A percentile compares a stretch with the other conserved stretches of the same genome.
Conservation (phyloP, 1,140 invertebrate genomes). For the Matsumurasca onukii region DNA sequence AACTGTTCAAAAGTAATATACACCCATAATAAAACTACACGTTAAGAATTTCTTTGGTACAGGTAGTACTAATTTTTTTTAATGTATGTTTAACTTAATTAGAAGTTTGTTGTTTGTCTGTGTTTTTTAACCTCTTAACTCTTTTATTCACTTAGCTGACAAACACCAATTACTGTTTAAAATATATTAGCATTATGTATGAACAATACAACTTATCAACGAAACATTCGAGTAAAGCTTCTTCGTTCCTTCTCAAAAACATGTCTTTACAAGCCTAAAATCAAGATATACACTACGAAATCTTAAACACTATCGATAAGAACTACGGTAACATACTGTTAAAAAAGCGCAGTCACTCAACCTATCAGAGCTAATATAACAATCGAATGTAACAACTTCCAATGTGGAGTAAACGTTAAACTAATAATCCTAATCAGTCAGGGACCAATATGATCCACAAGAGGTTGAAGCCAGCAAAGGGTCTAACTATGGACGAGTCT, state of each 20-base stretch:
- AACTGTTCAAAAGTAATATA: too few relatives aligned
- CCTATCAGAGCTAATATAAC: neutral
- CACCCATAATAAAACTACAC: too few relatives aligned
- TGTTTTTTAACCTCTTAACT: too few relatives aligned
- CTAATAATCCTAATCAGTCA: neutral
- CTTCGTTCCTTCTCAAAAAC: neutral
- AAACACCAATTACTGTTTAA: too few relatives aligned
- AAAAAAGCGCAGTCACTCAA: neutral
- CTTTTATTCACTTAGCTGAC: too few relatives aligned
- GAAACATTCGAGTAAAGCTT: neutral
- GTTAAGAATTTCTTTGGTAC: too few relatives aligned
- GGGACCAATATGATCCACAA: slow-evolving; percentile 24
- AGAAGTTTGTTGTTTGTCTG: too few relatives aligned
- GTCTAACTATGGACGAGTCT: neutral
- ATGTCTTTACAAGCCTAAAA: neutral
- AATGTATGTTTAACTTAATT: too few relatives aligned
- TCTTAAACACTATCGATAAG: neutral
- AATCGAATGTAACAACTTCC: slow-evolving; percentile 22
- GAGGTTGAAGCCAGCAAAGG: neutral
- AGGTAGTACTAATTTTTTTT: too few relatives aligned
- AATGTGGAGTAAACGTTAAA: slow-evolving; percentile 20
- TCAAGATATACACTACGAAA: neutral
- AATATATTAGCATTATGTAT: too few relatives aligned
- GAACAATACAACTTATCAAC: too few relatives aligned
- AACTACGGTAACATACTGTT: neutral